Evolutionary conservation across 2,888 invertebrate genomes (phyloP), one percentile per base, ranked within the genome.

Genomic region (Yponomeuta malinellus): DNA sequence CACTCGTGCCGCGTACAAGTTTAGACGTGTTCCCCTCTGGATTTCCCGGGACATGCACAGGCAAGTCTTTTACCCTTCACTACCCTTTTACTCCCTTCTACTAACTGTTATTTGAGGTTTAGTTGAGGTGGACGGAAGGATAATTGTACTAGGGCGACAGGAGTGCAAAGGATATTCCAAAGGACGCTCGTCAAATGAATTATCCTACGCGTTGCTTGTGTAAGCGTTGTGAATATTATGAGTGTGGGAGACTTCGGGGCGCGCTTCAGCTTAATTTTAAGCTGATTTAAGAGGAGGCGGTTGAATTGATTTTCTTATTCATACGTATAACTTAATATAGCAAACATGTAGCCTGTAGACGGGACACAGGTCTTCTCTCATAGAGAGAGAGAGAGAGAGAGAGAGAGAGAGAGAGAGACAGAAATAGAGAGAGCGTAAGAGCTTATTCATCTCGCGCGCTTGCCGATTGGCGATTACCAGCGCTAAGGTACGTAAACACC

Each of bases 21-120:
- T 33, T 33, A 69, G 71, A 72, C 74, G 74, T 70, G 48, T 63
- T 63, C 15, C 43, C 8, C 70, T 33, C 65, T 10, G 15, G 48
- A 33, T 48, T 63, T n/a, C 71, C 63, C 72, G 71, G 73, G 67
- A 68, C 37, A 73, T 73, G 73, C 71, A 70, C 70, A 72, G 73
- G 73, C 72, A 69, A 63, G 70, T 48, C n/a, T 43, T 70, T 70
- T 10, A 33, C 65, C 65, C 12, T 65, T 10, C 2, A 29, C 33
- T 29, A 31, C 65, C 12, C 12, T 59, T 59, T 59, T 59, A 3
- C 52, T 12, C 8, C 43, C 43, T 43, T 59, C 15, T 59, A 59
- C 52, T 59, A 3, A 59, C 52, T 15, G 2, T 59, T 59, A 15
- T 15, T 12, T 1, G 15, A 12, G 52, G 12, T 59, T 52, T 15